phyloP scores from a whole-genome alignment of 2,113 vertebrate species.

The Murina feae region DNA sequence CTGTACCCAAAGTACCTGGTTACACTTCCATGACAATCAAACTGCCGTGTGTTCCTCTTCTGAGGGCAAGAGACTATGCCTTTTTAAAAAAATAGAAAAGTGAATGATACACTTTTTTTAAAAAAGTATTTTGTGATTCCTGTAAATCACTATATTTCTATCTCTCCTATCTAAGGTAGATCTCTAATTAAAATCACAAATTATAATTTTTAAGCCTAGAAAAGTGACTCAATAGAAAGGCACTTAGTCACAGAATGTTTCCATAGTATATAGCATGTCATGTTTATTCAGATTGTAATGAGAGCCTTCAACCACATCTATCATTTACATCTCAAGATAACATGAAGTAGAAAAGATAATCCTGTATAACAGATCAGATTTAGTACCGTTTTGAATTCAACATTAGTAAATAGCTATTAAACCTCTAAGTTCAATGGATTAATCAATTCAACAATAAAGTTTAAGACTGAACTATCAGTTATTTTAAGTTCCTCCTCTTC shows the following conservation, averaged over 20 bases:
- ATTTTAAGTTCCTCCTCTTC: not conserved
- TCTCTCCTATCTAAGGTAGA: not conserved
- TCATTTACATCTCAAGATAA: not conserved
- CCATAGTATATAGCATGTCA: not conserved
- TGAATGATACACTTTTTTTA: not conserved
- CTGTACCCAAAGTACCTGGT: not conserved
- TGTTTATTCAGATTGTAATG: not conserved
- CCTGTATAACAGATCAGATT: not conserved
- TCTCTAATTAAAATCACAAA: conserved; percentile 17
- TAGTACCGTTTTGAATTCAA: not conserved
- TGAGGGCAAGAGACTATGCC: not conserved
- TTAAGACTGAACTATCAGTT: conserved; percentile 1
- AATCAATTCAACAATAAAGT: conserved; percentile 4
- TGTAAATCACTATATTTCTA: not conserved
- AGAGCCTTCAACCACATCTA: not conserved
- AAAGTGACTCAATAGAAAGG: conserved; percentile 12
- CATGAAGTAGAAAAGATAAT: not conserved
- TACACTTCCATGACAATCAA: not conserved
- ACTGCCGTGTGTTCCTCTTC: not conserved
- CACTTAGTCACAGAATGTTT: not conserved
- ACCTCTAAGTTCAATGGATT: not conserved
- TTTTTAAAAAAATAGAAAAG: not conserved
- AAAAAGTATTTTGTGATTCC: not conserved
- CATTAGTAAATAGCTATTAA: conserved; percentile 15
- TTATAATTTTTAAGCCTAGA: conserved; percentile 21